phyloP scores from a whole-genome alignment of 2,888 invertebrate species.

The Thalpophila matura region DNA sequence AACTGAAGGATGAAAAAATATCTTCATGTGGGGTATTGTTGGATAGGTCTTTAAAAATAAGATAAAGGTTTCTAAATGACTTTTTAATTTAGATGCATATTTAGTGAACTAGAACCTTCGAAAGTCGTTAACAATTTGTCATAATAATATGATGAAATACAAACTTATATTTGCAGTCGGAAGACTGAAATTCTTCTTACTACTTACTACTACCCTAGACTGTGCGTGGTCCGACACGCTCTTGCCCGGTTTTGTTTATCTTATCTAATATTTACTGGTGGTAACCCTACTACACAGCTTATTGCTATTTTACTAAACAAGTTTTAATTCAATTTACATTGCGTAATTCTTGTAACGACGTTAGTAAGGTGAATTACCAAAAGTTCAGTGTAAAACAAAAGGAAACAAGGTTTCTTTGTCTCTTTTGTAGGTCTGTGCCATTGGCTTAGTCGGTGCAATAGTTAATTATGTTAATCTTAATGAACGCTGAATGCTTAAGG shows the following conservation, averaged over 20 bases:
- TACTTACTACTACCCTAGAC: too few species aligned
- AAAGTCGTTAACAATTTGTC: too few species aligned
- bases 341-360: conserved; percentile 6
- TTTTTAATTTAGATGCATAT: too few species aligned
- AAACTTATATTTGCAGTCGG: too few species aligned
- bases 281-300: conserved; percentile 28
- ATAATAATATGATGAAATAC: too few species aligned
- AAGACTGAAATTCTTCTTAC: too few species aligned
- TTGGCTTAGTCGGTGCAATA: conserved; percentile 6
- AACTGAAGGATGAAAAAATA: too few species aligned
- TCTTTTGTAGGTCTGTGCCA: background rate
- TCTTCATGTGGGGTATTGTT: too few species aligned
- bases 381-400: conserved; percentile 29
- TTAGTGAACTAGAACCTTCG: too few species aligned
- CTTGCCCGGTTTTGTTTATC: background rate
- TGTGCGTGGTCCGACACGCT: too few species aligned
- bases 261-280: background rate
- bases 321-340: conserved; percentile 34
- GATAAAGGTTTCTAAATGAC: too few species aligned
- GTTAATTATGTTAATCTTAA: conserved; percentile 35
- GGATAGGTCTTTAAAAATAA: too few species aligned
- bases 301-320: conserved; percentile 23
- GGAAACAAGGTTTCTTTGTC: conserved; percentile 22
- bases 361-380: conserved; percentile 20
- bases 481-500: conserved; percentile 6